Conservation (phyloP, 2,888 invertebrate species). For the Brenthis ino region DNA sequence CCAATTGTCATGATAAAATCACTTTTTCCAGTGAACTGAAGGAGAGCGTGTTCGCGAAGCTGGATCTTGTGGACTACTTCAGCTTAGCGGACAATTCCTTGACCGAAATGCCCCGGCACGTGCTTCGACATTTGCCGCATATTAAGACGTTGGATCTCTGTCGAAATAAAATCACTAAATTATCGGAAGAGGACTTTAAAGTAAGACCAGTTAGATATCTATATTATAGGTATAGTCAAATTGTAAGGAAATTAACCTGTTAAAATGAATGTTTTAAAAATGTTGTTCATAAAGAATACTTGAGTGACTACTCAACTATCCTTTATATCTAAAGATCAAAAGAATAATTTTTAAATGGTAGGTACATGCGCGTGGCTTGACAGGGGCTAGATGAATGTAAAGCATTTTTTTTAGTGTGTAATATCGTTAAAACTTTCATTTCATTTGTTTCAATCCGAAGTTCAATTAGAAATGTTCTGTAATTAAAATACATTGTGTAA, state of each 20-base stretch:
- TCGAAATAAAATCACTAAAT: slow-evolving; percentile 88
- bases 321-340: no score
- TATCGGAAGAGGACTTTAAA: slow-evolving; percentile 89
- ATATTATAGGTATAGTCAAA: not conserved
- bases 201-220: slow-evolving; percentile 59
- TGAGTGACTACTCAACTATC: no score
- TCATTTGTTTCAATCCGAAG: no score
- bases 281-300: no score
- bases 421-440: no score
- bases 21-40: slow-evolving; percentile 85
- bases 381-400: not conserved
- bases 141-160: slow-evolving; percentile 91
- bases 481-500: no score
- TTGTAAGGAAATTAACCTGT: not conserved
- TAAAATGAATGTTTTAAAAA: not conserved
- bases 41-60: slow-evolving; percentile 88
- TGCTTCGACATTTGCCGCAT: slow-evolving; percentile 88
- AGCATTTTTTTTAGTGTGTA: no score
- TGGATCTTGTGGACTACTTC: slow-evolving; percentile 88
- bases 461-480: no score
- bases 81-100: slow-evolving; percentile 91
- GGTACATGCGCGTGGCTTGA: not conserved
- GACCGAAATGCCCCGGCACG: slow-evolving; percentile 88
- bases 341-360: not conserved
- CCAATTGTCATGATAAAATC: not conserved